Evolutionary conservation across 2,113 vertebrate genomes (phyloP).

Genomic region (Mohoua ochrocephala): DNA sequence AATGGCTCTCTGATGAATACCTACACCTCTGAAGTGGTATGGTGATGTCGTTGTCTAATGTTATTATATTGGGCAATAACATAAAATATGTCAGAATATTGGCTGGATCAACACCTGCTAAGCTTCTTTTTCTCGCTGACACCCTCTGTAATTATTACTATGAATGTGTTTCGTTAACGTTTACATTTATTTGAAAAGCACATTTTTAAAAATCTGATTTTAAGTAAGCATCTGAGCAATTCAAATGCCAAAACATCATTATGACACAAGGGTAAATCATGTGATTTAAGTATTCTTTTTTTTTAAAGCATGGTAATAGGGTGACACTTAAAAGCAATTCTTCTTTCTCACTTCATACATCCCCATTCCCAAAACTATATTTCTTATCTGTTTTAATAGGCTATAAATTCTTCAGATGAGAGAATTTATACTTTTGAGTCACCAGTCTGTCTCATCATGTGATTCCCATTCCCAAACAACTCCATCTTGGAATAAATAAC

Average conservation of each 20-base stretch:
- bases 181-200: conserved; percentile 30
- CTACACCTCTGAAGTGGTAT: conserved; percentile 39
- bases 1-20: conserved; percentile 30
- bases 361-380: neutral
- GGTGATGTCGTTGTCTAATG: conserved; percentile 14
- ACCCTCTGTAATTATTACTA: conserved; percentile 32
- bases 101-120: conserved; percentile 34
- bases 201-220: neutral
- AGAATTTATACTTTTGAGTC: neutral
- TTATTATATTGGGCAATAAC: conserved; percentile 40
- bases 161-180: conserved; percentile 10
- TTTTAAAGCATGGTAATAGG: neutral
- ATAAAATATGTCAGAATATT: conserved; percentile 26
- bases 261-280: neutral
- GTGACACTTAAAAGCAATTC: neutral
- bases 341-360: neutral
- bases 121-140: neutral
- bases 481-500: neutral
- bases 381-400: neutral
- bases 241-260: neutral
- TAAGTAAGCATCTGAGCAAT: neutral
- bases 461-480: neutral
- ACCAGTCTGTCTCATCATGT: neutral
- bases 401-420: neutral
- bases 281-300: neutral